Evolutionary conservation across 2,113 vertebrate species (phyloP).

Genomic region (Sapajus apella): DNA sequence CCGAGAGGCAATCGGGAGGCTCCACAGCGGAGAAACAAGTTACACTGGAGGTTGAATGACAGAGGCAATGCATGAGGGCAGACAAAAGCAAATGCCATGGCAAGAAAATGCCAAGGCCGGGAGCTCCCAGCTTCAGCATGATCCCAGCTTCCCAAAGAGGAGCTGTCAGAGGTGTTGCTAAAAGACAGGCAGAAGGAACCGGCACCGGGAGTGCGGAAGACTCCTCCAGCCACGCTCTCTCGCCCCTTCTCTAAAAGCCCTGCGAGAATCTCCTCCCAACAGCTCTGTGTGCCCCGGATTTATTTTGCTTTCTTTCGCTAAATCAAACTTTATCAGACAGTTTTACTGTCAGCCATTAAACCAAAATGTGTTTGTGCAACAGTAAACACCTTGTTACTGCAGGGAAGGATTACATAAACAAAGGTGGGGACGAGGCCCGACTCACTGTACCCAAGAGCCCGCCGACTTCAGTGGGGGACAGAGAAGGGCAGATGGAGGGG

Average conservation of each 20-base stretch:
- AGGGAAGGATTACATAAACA: conserved; percentile 90
- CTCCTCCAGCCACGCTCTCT: accelerated
- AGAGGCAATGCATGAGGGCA: neutral
- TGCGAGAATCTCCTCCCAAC: conserved; percentile 81
- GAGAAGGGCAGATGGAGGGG: neutral
- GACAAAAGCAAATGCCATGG: neutral
- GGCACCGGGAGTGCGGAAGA: neutral
- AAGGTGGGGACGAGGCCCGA: conserved; percentile 64
- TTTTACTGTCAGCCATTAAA: conserved; percentile 90
- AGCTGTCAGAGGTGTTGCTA: neutral
- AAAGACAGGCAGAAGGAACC: neutral
- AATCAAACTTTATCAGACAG: conserved; percentile 92
- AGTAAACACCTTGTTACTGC: conserved; percentile 90
- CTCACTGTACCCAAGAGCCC: conserved; percentile 37
- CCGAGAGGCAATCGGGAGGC: neutral
- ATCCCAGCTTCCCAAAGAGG: neutral
- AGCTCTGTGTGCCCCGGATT: conserved; percentile 84
- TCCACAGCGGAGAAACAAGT: neutral
- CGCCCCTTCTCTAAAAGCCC: neutral
- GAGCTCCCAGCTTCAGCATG: neutral
- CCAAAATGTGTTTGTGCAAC: conserved; percentile 89
- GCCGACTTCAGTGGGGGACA: neutral
- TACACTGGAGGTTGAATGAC: neutral
- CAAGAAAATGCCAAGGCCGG: neutral
- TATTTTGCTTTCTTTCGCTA: conserved; percentile 89